Evolutionary conservation across 1,140 invertebrate genomes (phyloP), one percentile per base, ranked within the genome.

Genomic region (Achroia grisella): DNA sequence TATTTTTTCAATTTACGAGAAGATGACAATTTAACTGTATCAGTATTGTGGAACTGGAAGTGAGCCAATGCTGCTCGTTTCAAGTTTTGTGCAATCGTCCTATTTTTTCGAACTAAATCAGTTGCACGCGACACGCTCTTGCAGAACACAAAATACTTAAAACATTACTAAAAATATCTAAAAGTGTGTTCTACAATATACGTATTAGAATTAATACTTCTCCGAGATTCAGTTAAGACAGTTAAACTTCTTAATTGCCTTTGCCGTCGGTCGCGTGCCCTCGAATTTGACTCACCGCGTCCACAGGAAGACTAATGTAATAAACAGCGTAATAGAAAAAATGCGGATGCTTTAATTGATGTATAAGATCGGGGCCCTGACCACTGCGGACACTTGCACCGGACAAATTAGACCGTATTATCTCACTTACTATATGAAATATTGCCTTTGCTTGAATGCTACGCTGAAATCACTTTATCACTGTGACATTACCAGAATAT

Each of bases 41-140:
- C 62, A 44, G 58, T 70, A 56, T 72, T 67, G 59, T 63, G 52
- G 52, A 61, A 41, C 69, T 84, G 80, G 77, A 80, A 47, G 41
- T 32, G 56, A 62, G 80, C 80, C 80, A 84, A 81, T 64, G 51
- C 73, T 65, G 63, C 55, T 68, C 65, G 63, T 72, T 66, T 72
- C 62, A 71, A 64, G 66, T 73, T 77, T 84, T 84, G 62, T 84
- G 80, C 77, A 84, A 84, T 84, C 77, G 75, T 52, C 80, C 80
- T 78, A 84, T 81, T 84, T 84, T 81, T 84, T 63, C 76, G 73
- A 70, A 79, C 70, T 70, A 61, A 73, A 70, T 73, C 63, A 48
- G 71, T 79, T 76, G 71, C 71, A 72, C 75, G 65, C 70, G 68
- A 70, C 65, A 66, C 71, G 47, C 32, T 57, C 42, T 58, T 35